phyloP scores from a whole-genome alignment of 2,797 vertebrate genomes.

The Rallus crepitans region DNA sequence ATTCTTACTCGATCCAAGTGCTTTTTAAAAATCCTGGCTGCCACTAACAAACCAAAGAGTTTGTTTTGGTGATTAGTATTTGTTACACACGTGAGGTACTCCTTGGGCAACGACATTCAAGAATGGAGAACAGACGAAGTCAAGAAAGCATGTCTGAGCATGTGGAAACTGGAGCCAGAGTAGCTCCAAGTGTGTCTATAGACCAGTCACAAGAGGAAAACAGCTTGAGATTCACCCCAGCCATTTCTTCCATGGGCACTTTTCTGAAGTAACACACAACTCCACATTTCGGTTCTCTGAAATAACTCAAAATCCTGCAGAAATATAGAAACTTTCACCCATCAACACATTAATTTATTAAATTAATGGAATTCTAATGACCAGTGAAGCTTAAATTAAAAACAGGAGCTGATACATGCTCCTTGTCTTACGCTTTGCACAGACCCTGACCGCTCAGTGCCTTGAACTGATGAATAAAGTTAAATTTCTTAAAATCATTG shows the following conservation, averaged over 20 bases:
- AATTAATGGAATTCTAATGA: not conserved
- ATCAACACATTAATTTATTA: not conserved
- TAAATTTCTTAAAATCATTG: not conserved
- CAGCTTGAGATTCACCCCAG: not conserved
- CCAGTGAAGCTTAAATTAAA: not conserved
- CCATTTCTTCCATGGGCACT: accelerated
- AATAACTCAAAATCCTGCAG: not conserved
- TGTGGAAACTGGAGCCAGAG: not conserved
- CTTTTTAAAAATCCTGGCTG: not conserved
- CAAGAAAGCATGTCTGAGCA: not conserved
- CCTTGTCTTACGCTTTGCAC: not conserved
- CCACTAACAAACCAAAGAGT: not conserved
- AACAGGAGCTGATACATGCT: not conserved
- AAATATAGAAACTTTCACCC: not conserved
- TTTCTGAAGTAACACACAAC: not conserved
- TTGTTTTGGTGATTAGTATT: not conserved
- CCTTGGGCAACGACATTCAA: not conserved
- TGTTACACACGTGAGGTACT: not conserved
- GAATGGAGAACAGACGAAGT: not conserved
- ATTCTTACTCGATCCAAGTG: accelerated
- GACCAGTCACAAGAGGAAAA: not conserved
- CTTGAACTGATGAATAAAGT: not conserved
- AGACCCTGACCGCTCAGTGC: not conserved
- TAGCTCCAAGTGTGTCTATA: not conserved
- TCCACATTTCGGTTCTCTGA: not conserved